A percentile compares a stretch with the other conserved stretches of the same genome.
Evolutionary conservation across 1,140 invertebrate species (phyloP).

Genomic region (Nephila pilipes): DNA sequence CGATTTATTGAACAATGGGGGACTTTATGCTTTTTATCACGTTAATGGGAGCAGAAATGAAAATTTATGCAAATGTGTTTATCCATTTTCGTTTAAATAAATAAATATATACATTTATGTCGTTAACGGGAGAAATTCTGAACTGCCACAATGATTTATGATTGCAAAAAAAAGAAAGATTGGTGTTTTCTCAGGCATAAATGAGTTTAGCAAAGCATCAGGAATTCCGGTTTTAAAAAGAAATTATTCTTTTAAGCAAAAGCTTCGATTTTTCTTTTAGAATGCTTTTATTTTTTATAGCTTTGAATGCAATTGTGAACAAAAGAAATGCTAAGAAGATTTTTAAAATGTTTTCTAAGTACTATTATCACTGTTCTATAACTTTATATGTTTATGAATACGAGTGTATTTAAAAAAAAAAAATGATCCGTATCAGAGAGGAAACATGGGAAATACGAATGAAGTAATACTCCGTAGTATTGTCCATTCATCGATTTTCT

Average conservation of each 20-base stretch:
- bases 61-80: slow-evolving; percentile 71
- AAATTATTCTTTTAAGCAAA: not conserved
- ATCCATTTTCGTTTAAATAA: slow-evolving; percentile 16
- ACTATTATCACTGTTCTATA: too few relatives aligned
- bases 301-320: too few relatives aligned
- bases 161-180: not conserved
- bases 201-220: not conserved
- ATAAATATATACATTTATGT: slow-evolving; percentile 18
- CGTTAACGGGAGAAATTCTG: not conserved
- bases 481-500: too few relatives aligned
- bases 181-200: not conserved
- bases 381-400: too few relatives aligned
- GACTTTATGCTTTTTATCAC: slow-evolving; percentile 48
- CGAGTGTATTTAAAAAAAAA: too few relatives aligned
- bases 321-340: too few relatives aligned
- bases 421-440: too few relatives aligned
- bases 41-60: slow-evolving; percentile 40
- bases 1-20: slow-evolving; percentile 41
- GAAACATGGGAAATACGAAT: too few relatives aligned
- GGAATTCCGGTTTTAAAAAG: not conserved
- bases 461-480: too few relatives aligned
- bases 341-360: too few relatives aligned
- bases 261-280: not conserved
- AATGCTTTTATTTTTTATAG: too few relatives aligned
- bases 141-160: slow-evolving; percentile 5